These are phyloP conservation scores for Callipepla squamata DNA, from an alignment of 2,113 vertebrate species.

Conservation along the genomic window DNA sequence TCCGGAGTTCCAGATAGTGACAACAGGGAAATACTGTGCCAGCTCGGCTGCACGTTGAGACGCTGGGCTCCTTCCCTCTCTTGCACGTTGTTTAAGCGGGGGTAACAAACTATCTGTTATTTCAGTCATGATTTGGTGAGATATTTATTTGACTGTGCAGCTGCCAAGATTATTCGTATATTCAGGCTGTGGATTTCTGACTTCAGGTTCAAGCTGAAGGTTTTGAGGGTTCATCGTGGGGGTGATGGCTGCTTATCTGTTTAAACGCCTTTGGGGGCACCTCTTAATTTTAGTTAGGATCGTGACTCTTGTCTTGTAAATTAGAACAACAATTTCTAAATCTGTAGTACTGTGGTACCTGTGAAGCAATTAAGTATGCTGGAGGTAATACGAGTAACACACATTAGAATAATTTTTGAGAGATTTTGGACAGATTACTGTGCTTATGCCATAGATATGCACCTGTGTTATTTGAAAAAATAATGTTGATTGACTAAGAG, in stretches of 20 bases:
- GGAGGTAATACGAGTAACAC: neutral
- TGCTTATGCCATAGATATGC: neutral
- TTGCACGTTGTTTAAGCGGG: conserved; percentile 33
- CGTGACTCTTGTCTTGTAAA: neutral
- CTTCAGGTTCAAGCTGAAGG: neutral
- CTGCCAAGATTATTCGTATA: neutral
- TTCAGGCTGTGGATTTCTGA: neutral
- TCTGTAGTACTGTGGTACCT: neutral
- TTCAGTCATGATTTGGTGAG: neutral
- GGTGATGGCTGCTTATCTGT: neutral
- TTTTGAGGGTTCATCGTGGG: neutral
- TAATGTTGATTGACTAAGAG: neutral
- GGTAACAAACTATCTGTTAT: conserved; percentile 8
- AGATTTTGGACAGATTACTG: neutral
- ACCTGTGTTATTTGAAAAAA: neutral
- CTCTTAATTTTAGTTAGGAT: neutral
- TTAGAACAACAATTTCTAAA: neutral
- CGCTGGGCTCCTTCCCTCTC: neutral
- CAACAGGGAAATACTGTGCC: conserved; percentile 42
- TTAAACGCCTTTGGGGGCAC: neutral
- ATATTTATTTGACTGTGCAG: conserved; percentile 9
- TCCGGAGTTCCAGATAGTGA: conserved; percentile 39
- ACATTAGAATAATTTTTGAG: neutral
- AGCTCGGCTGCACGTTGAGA: neutral
- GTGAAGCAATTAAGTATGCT: neutral